phyloP scores from a whole-genome alignment of 2,113 vertebrate genomes.

The Burhinus bistriatus region DNA sequence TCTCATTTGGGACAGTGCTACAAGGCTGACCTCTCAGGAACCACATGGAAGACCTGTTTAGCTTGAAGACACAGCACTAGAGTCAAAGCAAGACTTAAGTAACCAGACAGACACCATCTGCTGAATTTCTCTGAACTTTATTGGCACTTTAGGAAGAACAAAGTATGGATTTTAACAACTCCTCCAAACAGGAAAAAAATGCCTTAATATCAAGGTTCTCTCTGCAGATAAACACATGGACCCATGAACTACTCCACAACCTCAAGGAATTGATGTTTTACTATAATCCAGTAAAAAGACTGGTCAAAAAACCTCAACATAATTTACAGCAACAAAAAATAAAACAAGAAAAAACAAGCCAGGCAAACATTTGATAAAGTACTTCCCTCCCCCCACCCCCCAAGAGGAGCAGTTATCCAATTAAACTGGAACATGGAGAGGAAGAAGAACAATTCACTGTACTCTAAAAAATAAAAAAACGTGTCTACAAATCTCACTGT shows the following conservation, averaged over 20 bases:
- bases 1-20: fast-evolving
- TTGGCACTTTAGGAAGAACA: constrained; percentile 78
- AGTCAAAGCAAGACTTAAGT: neutral
- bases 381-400: neutral
- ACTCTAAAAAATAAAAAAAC: constrained; percentile 68
- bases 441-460: constrained; percentile 42
- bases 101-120: constrained; percentile 42
- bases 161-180: constrained; percentile 65
- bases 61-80: neutral
- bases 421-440: constrained; percentile 34
- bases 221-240: constrained; percentile 5
- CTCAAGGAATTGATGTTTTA: constrained; percentile 29
- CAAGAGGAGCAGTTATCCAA: constrained; percentile 32
- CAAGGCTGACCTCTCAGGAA: neutral
- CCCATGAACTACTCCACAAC: constrained; percentile 11
- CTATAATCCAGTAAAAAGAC: constrained; percentile 38
- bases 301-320: constrained; percentile 56
- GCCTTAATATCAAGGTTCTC: constrained; percentile 33
- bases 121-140: constrained; percentile 76
- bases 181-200: constrained; percentile 40
- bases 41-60: neutral
- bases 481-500: constrained; percentile 66
- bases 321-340: constrained; percentile 75
- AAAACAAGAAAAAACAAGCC: constrained; percentile 36
- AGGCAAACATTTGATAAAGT: constrained; percentile 38